Evolutionary conservation across 2,888 invertebrate genomes (phyloP).

Genomic region (Crocallis elinguaria): DNA sequence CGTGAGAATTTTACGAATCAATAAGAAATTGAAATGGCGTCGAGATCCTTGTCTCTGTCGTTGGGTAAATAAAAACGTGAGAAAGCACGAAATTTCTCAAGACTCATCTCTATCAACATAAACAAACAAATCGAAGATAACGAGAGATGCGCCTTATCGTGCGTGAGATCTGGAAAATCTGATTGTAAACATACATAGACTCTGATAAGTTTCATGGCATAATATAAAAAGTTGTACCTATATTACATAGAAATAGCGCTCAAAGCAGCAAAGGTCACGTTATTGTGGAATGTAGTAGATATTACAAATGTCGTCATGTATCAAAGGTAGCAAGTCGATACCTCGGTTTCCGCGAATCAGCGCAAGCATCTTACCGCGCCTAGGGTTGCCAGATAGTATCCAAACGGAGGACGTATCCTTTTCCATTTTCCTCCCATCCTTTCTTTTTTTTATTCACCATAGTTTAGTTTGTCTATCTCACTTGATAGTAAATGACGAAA

Average conservation of each 20-base stretch:
- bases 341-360: slow-evolving; percentile 59
- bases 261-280: slow-evolving; percentile 26
- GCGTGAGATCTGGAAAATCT: slow-evolving; percentile 19
- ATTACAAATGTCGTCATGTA: slow-evolving; percentile 28
- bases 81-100: slow-evolving; percentile 21
- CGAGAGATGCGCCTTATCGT: slow-evolving; percentile 14
- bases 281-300: slow-evolving; percentile 33
- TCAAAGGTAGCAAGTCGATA: slow-evolving; percentile 54
- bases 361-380: slow-evolving; percentile 44
- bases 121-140: slow-evolving; percentile 25
- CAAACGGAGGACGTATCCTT: no score
- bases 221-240: no score
- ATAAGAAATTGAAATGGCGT: slow-evolving; percentile 1
- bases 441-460: no score
- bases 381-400: no score
- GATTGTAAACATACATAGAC: not conserved
- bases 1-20: slow-evolving; percentile 9
- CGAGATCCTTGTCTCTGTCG: slow-evolving; percentile 9
- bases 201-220: no score
- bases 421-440: no score
- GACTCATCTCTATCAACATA: slow-evolving; percentile 25
- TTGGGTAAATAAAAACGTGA: slow-evolving; percentile 20
- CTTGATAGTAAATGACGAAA: no score
- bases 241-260: slow-evolving; percentile 2
- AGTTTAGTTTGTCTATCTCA: no score